Conservation (phyloP, 2,888 invertebrate genomes). For the Ecdyonurus torrentis region DNA sequence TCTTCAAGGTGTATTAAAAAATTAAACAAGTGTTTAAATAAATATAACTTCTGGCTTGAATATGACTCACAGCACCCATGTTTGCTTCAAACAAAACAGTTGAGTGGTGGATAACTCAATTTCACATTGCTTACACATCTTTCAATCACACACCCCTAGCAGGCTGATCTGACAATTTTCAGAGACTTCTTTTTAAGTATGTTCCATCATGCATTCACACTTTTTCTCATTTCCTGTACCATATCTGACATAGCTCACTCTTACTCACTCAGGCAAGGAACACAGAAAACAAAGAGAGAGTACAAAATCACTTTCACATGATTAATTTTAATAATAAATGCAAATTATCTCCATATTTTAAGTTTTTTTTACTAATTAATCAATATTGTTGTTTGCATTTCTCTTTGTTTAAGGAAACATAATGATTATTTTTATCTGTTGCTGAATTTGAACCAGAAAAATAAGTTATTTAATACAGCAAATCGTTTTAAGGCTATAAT, state of each 20-base stretch:
- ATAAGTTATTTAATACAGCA: too few relatives aligned
- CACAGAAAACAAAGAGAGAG: not conserved
- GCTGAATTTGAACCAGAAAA: too few relatives aligned
- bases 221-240: not conserved
- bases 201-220: not conserved
- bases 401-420: too few relatives aligned
- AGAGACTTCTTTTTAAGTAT: not conserved
- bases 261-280: not conserved
- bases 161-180: not conserved
- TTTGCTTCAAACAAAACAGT: not conserved
- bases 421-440: too few relatives aligned
- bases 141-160: not conserved
- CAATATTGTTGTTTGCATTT: too few relatives aligned
- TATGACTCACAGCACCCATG: not conserved
- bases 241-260: not conserved
- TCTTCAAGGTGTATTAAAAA: too few relatives aligned
- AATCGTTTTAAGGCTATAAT: too few relatives aligned
- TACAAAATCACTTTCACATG: too few relatives aligned
- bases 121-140: not conserved
- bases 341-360: too few relatives aligned
- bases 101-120: not conserved
- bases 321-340: too few relatives aligned
- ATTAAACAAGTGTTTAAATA: not conserved
- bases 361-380: too few relatives aligned
- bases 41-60: not conserved